Evolutionary conservation across 2,797 vertebrate genomes (phyloP).

Genomic region (Chelon labrosus): DNA sequence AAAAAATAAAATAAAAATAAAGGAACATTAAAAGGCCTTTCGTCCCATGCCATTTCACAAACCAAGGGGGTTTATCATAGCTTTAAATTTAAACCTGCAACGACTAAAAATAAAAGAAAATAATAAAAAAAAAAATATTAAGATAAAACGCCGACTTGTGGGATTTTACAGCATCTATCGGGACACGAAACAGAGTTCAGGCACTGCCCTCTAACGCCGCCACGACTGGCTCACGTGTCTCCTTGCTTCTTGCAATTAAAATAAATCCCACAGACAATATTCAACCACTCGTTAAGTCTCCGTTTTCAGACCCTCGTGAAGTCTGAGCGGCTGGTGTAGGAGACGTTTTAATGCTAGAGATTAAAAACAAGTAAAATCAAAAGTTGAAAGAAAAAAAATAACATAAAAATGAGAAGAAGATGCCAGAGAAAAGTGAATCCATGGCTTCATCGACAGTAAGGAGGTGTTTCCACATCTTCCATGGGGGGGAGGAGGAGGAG

Average conservation of each 20-base stretch:
- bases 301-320: constrained; percentile 14
- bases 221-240: constrained; percentile 37
- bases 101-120: constrained; percentile 19
- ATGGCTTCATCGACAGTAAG: constrained; percentile 68
- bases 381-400: constrained; percentile 65
- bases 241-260: constrained; percentile 20
- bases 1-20: constrained; percentile 12
- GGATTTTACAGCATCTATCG: constrained; percentile 48
- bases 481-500: constrained; percentile 15
- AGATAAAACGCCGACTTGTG: constrained; percentile 16
- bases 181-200: constrained; percentile 52
- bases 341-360: constrained; percentile 53
- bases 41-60: constrained; percentile 12
- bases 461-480: constrained; percentile 57
- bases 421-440: constrained; percentile 53
- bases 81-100: constrained; percentile 45
- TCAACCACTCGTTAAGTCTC: constrained; percentile 31
- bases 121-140: background rate
- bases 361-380: constrained; percentile 79
- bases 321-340: constrained; percentile 48
- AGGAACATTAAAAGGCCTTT: constrained; percentile 27
- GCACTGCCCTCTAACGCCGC: constrained; percentile 50
- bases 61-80: too few relatives aligned
- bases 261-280: constrained; percentile 44
- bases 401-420: constrained; percentile 55